phyloP scores from a whole-genome alignment of 2,797 vertebrate genomes.

The Bradypodion pumilum region DNA sequence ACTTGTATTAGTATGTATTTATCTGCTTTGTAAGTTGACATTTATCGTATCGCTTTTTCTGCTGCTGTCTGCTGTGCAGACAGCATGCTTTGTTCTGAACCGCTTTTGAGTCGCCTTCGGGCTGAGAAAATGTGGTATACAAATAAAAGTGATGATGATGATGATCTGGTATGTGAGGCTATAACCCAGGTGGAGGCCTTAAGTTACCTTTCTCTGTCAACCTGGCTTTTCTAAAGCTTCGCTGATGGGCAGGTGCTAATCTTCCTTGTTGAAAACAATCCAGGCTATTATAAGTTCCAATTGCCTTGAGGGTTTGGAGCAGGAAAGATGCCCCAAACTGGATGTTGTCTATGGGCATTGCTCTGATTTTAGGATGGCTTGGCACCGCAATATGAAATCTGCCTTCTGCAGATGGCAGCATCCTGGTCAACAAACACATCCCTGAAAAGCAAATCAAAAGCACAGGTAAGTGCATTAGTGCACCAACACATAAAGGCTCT shows the following conservation, averaged over 20 bases:
- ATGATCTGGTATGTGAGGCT: neutral
- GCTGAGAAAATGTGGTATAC: too few species aligned
- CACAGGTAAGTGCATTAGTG: neutral
- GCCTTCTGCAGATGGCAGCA: too few species aligned
- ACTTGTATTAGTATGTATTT: too few species aligned
- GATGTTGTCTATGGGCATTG: too few species aligned
- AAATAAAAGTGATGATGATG: too few species aligned
- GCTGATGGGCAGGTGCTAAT: neutral
- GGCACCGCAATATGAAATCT: neutral
- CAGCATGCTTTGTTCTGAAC: too few species aligned
- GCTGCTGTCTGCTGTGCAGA: too few species aligned
- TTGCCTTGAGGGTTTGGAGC: neutral
- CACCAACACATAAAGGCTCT: neutral
- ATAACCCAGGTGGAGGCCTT: neutral
- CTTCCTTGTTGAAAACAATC: neutral
- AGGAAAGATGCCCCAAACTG: too few species aligned
- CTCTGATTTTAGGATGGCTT: neutral
- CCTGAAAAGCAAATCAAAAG: neutral
- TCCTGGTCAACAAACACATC: neutral
- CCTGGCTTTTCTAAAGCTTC: neutral
- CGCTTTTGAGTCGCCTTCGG: too few species aligned
- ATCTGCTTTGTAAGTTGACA: too few species aligned
- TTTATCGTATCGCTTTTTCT: too few species aligned
- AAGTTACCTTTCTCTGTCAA: neutral
- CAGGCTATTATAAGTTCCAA: neutral